phyloP scores from a whole-genome alignment of 2,888 invertebrate genomes.

The Trissonchulus sp. region DNA sequence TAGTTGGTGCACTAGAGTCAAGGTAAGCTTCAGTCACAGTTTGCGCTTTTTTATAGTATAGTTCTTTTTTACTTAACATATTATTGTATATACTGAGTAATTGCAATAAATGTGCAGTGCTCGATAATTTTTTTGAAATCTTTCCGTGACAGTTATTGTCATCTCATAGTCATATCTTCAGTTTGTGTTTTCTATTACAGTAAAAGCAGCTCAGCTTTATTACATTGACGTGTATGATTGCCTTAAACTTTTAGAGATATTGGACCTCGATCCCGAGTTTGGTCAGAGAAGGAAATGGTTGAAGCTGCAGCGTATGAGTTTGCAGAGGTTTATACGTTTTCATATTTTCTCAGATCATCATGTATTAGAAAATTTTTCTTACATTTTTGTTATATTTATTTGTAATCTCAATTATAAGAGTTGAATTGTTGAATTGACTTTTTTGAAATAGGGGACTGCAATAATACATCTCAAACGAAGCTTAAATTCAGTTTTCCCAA shows the following conservation, averaged over 20 bases:
- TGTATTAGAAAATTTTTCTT: not conserved
- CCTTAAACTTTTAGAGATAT: slow-evolving; percentile 47
- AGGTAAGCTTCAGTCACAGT: slow-evolving; percentile 48
- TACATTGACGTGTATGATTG: too few relatives aligned
- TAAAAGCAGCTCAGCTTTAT: too few relatives aligned
- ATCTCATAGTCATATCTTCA: too few relatives aligned
- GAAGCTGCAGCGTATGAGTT: slow-evolving; percentile 81
- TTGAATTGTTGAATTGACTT: not conserved
- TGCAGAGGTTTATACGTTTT: slow-evolving; percentile 59
- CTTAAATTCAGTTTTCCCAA: too few relatives aligned
- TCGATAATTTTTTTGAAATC: too few relatives aligned
- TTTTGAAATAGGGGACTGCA: not conserved
- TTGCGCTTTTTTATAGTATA: too few relatives aligned
- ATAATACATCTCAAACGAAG: too few relatives aligned
- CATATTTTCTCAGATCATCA: not conserved
- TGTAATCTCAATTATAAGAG: slow-evolving; percentile 5
- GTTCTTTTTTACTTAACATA: too few relatives aligned
- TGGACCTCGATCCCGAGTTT: slow-evolving; percentile 67
- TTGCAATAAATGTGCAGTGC: too few relatives aligned
- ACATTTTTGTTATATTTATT: not conserved
- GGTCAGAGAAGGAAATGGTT: slow-evolving; percentile 78
- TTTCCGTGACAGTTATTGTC: too few relatives aligned
- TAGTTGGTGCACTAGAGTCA: slow-evolving; percentile 69
- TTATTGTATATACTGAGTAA: too few relatives aligned
- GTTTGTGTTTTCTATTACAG: too few relatives aligned